A percentile compares a stretch with the other conserved stretches of the same genome.
Evolutionary conservation across 2,113 vertebrate genomes (phyloP).

Genomic region (Callipepla squamata): DNA sequence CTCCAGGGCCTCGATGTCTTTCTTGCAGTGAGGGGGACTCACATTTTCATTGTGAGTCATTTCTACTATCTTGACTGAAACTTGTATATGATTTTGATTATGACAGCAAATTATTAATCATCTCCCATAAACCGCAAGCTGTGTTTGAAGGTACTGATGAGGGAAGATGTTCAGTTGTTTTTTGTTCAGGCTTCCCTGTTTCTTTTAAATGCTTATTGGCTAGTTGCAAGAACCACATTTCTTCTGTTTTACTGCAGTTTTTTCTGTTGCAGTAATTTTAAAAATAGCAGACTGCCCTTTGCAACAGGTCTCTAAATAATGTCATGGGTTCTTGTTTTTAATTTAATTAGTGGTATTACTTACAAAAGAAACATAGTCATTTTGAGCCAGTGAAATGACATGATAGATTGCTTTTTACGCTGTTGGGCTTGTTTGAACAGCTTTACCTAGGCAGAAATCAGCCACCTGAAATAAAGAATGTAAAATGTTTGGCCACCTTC

Average conservation of each 20-base stretch:
- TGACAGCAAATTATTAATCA: neutral
- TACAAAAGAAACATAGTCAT: neutral
- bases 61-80: neutral
- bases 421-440: neutral
- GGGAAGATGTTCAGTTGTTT: neutral
- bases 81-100: conserved; percentile 36
- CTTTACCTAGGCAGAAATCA: neutral
- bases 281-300: neutral
- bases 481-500: neutral
- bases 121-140: neutral
- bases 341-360: neutral
- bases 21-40: too few relatives aligned
- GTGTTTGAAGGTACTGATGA: neutral
- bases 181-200: neutral
- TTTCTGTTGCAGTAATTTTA: neutral
- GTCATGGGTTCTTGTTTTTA: neutral
- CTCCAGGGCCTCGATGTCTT: too few relatives aligned
- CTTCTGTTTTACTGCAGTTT: neutral
- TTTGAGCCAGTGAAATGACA: neutral
- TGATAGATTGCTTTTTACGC: neutral
- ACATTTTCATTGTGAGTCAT: neutral
- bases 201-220: neutral
- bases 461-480: neutral
- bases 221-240: neutral
- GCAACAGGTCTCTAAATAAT: neutral